Evolutionary conservation across 2,888 invertebrate genomes (phyloP).

Genomic region (Phrixothrix hirtus): DNA sequence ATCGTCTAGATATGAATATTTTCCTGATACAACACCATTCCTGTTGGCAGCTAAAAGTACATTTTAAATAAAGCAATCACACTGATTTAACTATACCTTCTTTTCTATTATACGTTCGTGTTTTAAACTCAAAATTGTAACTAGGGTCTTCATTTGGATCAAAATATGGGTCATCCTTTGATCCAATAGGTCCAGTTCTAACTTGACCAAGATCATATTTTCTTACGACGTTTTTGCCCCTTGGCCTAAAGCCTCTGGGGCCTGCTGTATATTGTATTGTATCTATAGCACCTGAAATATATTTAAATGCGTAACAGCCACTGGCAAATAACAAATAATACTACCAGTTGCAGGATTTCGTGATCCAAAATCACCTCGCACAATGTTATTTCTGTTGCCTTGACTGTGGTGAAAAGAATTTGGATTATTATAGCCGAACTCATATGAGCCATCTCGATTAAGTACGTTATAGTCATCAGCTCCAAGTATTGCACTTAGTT

Average conservation of each 20-base stretch:
- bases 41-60: constrained; percentile 46
- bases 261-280: constrained; percentile 77
- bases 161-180: constrained; percentile 70
- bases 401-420: constrained; percentile 72
- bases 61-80: too few relatives aligned
- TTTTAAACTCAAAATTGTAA: constrained; percentile 71
- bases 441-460: constrained; percentile 73
- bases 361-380: constrained; percentile 72
- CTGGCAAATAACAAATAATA: too few relatives aligned
- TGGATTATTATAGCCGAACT: constrained; percentile 74
- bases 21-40: constrained; percentile 58
- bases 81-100: constrained; percentile 54
- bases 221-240: constrained; percentile 74
- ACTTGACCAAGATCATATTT: constrained; percentile 73
- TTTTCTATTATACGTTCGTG: constrained; percentile 68
- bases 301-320: too few relatives aligned
- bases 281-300: constrained; percentile 65
- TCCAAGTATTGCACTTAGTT: constrained; percentile 57
- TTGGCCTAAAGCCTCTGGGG: constrained; percentile 75
- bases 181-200: constrained; percentile 65
- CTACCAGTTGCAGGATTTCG: constrained; percentile 69
- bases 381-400: constrained; percentile 67
- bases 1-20: constrained; percentile 75
- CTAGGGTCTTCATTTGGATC: constrained; percentile 79
- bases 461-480: constrained; percentile 65